These are phyloP conservation scores for Oenanthe melanoleuca DNA, from an alignment of 2,113 vertebrate species.

Conservation along the genomic window DNA sequence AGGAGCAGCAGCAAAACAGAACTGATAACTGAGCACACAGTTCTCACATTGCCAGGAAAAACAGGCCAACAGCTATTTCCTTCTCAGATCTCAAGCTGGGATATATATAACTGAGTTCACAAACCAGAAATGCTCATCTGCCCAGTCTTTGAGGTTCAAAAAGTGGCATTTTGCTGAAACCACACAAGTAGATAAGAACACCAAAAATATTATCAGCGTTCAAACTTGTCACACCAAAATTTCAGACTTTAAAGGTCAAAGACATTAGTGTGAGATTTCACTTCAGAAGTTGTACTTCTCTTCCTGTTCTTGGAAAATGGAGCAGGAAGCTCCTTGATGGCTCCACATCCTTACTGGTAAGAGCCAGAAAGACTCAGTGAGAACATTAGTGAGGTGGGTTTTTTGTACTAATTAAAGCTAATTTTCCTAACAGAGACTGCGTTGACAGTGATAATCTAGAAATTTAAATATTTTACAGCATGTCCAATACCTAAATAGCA, in stretches of 20 bases:
- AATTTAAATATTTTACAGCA: neutral
- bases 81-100: neutral
- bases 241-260: neutral
- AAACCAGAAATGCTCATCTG: neutral
- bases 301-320: neutral
- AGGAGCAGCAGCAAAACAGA: neutral
- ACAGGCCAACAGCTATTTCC: neutral
- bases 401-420: neutral
- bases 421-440: neutral
- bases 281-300: neutral
- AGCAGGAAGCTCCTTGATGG: fast-evolving
- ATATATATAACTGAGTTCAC: neutral
- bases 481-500: neutral
- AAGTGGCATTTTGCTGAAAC: neutral
- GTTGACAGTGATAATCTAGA: neutral
- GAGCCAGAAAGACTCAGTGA: neutral
- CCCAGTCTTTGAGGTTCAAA: neutral
- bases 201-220: neutral
- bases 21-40: neutral
- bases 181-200: neutral
- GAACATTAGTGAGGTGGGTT: neutral
- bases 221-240: neutral
- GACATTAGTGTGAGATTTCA: neutral
- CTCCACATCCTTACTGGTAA: neutral
- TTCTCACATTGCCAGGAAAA: neutral